Evolutionary conservation across 2,797 vertebrate genomes (phyloP).

Genomic region (Eulemur albifrons): DNA sequence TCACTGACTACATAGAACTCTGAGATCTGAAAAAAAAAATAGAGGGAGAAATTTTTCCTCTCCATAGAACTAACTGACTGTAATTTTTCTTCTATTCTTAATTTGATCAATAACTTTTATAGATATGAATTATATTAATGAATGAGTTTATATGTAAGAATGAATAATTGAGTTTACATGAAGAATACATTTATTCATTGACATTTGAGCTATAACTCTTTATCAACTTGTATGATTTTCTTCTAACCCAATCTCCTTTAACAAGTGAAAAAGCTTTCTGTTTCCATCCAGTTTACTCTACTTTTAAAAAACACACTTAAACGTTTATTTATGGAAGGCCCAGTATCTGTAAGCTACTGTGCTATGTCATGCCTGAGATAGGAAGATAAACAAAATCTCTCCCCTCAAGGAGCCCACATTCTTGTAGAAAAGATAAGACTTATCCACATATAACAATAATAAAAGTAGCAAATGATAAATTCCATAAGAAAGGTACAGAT

Average conservation of each 20-base stretch:
- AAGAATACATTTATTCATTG: not conserved
- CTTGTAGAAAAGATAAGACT: slow-evolving; percentile 59
- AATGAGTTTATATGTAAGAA: not conserved
- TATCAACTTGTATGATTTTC: not conserved
- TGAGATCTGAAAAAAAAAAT: not conserved
- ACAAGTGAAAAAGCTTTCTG: not conserved
- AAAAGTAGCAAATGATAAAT: slow-evolving; percentile 60
- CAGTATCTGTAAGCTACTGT: not conserved
- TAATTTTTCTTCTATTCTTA: slow-evolving; percentile 7
- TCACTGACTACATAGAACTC: not conserved
- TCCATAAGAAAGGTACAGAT: slow-evolving; percentile 5
- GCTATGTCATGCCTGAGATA: slow-evolving; percentile 36
- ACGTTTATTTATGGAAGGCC: not conserved
- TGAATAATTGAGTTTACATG: not conserved
- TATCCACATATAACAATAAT: not conserved
- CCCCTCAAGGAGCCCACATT: slow-evolving; percentile 27
- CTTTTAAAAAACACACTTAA: not conserved
- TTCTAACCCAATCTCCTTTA: not conserved
- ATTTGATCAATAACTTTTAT: not conserved
- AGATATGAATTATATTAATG: not conserved
- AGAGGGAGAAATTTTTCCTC: not conserved
- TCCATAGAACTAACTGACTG: not conserved
- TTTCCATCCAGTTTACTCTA: not conserved
- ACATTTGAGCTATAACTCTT: not conserved
- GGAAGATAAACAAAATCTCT: slow-evolving; percentile 19